Evolutionary conservation across 2,113 vertebrate genomes (phyloP).

Genomic region (Rattus rattus): DNA sequence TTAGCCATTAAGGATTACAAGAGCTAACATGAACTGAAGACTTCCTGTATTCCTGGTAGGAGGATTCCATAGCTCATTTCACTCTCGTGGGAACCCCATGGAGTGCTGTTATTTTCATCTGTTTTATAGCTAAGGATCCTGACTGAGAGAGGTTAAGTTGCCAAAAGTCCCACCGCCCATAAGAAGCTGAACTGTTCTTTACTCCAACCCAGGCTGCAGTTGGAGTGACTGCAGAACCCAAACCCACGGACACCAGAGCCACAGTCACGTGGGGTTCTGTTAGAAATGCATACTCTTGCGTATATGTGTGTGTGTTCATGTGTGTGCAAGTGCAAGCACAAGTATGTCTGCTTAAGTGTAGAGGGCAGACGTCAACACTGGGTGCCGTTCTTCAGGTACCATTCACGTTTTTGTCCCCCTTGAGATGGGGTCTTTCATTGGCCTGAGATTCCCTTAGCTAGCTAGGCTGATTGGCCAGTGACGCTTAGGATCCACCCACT

Average conservation of each 20-base stretch:
- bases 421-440: neutral
- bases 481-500: neutral
- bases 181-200: neutral
- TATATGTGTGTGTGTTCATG: neutral
- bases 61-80: rapidly evolving
- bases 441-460: neutral
- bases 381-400: neutral
- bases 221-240: neutral
- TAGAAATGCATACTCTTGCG: neutral
- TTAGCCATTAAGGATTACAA: neutral
- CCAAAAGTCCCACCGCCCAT: neutral
- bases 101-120: rapidly evolving
- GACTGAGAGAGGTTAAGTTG: neutral
- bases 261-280: neutral
- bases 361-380: neutral
- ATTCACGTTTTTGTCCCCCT: neutral
- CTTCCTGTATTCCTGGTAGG: neutral
- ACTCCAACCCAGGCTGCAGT: neutral
- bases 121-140: neutral
- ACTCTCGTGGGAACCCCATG: neutral
- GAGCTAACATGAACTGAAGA: neutral
- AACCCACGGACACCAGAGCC: neutral
- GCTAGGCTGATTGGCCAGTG: neutral
- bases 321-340: neutral
- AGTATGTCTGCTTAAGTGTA: neutral